A percentile compares a stretch with the other conserved stretches of the same genome.
Conservation (phyloP, 2,113 vertebrate genomes). For the Pelusios castaneus region DNA sequence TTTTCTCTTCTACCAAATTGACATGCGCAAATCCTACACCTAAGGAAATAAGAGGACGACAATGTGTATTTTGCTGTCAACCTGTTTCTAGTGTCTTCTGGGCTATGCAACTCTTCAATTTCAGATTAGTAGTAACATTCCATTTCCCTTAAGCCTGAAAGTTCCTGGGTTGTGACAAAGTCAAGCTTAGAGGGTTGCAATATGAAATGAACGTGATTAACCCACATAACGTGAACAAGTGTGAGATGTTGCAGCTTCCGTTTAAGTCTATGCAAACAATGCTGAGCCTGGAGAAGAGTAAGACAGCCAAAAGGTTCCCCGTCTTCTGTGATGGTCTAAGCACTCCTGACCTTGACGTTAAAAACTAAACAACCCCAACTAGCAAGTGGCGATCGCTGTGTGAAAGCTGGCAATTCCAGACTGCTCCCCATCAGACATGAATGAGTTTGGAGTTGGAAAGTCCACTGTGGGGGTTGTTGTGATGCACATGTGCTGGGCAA, state of each 20-base stretch:
- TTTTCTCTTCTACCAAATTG: not conserved
- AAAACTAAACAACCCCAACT: too few relatives aligned
- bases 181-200: not conserved
- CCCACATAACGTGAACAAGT: not conserved
- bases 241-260: not conserved
- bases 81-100: not conserved
- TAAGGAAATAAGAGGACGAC: not conserved
- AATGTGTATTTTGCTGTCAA: not conserved
- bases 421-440: too few relatives aligned
- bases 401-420: too few relatives aligned
- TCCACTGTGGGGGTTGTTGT: too few relatives aligned
- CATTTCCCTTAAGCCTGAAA: constrained; percentile 38
- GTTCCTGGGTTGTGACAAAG: not conserved
- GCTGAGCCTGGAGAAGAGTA: not conserved
- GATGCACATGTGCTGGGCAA: too few relatives aligned
- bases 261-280: not conserved
- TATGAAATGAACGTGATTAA: not conserved
- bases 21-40: not conserved
- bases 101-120: not conserved
- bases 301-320: not conserved
- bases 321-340: not conserved
- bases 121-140: not conserved
- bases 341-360: not conserved
- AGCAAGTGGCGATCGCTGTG: too few relatives aligned
- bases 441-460: too few relatives aligned